Base-by-base conservation (phyloP, 2,888 invertebrate species). In the Oconnorella tubifera region DNA sequence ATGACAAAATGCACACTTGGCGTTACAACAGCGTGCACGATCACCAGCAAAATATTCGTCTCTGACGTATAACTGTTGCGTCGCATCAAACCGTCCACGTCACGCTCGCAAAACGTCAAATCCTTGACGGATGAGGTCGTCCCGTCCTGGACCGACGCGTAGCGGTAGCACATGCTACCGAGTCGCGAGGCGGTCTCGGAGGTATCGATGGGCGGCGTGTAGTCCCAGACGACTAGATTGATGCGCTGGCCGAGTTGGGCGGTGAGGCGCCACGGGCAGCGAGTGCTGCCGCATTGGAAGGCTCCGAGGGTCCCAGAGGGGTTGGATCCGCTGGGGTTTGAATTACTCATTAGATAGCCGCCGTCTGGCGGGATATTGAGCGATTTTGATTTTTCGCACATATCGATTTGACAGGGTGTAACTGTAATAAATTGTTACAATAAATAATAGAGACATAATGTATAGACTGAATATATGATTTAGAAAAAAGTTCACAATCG, bases 131-230 rank as follows among this genome's bases (percentile, higher is more conserved):
- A 58, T 58, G 40, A 40, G 40, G 28, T 27, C n/a, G n/a, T 19
- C 2, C 59, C 59, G 33, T 58, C 59, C 29, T 33, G 59, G 33
- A 58, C 33, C 25, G 59, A 58, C 23, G 59, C 59, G 40, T 58
- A 58, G 23, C 59, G 59, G 23, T 58, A 40, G 27, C 59, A 58
- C 33, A 40, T 23, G 2, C 32, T 1, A 1, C 29, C 28, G 14
- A 40, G 1, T 28, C 59, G 19, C 10, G 53, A 53, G 53, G 23
- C 53, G 10, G 23, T 23, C 23, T 25, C 53, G 19, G 40, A 25
- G 6, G 23, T 32, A 33, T 58, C 28, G 6, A 33, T 32, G 28
- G 33, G 59, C 33, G 59, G 33, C 4, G 59, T 40, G 59, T 40
- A 58, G 40, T 58, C 59, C 33, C 32, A 28, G 33, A 58, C 25